Evolutionary conservation across 2,113 vertebrate species (phyloP).

Genomic region (Pollimyrus isidori): DNA sequence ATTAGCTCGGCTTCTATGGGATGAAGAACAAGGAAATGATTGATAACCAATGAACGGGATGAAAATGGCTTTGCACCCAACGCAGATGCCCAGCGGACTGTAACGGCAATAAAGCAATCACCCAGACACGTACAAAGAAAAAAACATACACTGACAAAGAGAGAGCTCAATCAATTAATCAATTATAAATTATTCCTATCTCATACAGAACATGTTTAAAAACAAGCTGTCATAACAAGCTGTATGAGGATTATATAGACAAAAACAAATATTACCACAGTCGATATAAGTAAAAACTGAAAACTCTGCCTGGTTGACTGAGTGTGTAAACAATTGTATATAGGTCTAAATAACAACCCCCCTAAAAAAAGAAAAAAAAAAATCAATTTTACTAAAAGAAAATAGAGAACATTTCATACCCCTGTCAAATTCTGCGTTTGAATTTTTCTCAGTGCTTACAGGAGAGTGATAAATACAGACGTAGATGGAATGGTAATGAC

Average conservation of each 20-base stretch:
- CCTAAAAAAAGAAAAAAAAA: not conserved
- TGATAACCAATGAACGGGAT: not conserved
- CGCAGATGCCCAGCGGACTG: not conserved
- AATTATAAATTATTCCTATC: not conserved
- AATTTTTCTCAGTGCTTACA: not conserved
- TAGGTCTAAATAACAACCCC: not conserved
- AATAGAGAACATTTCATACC: not conserved
- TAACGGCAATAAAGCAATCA: not conserved
- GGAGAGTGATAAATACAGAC: not conserved
- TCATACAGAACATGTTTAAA: not conserved
- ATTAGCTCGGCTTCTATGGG: not conserved
- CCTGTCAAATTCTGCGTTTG: not conserved
- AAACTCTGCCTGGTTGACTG: not conserved
- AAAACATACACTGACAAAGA: not conserved
- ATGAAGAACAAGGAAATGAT: not conserved
- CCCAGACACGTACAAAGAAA: not conserved
- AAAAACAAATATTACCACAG: not conserved
- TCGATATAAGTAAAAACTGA: not conserved
- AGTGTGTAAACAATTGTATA: not conserved
- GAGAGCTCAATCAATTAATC: not conserved
- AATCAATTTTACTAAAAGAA: not conserved
- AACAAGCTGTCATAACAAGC: not conserved
- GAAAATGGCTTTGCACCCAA: not conserved
- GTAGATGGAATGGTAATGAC: not conserved
- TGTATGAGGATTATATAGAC: not conserved